phyloP scores from a whole-genome alignment of 2,113 vertebrate genomes.

The Coreoperca whiteheadi region DNA sequence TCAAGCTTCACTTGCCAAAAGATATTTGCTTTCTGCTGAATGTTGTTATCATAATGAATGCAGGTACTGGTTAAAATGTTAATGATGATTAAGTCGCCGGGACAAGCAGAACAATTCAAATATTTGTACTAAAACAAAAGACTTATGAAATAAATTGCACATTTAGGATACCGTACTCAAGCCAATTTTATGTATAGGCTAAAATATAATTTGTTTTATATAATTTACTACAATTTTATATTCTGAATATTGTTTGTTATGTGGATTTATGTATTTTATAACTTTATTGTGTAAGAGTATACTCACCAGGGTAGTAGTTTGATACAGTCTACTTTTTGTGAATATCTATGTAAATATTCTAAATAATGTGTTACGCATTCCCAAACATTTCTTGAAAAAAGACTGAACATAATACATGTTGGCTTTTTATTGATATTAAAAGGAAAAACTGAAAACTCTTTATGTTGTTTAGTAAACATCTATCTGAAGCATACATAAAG shows the following conservation, averaged over 20 bases:
- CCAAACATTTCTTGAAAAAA: conserved; percentile 33
- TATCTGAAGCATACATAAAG: background rate
- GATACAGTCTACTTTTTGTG: conserved; percentile 42
- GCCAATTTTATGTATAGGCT: conserved; percentile 6
- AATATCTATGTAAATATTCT: conserved; percentile 58
- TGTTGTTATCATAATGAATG: conserved; percentile 1
- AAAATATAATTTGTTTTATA: conserved; percentile 40
- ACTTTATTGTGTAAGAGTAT: conserved; percentile 9
- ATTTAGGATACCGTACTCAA: conserved; percentile 45
- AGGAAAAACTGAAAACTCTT: conserved; percentile 28
- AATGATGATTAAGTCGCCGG: background rate
- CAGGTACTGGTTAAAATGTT: conserved; percentile 10
- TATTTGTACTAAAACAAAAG: conserved; percentile 8
- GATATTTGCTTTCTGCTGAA: background rate
- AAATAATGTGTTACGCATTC: conserved; percentile 63
- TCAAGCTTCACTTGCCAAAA: conserved; percentile 9
- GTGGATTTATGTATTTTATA: conserved; percentile 31
- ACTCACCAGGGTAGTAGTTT: conserved; percentile 36
- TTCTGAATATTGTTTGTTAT: conserved; percentile 34
- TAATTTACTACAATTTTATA: conserved; percentile 14
- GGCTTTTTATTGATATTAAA: conserved; percentile 43
- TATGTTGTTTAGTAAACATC: background rate
- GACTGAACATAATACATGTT: conserved; percentile 16
- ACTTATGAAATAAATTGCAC: conserved; percentile 52
- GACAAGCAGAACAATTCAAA: conserved; percentile 1